phyloP scores from a whole-genome alignment of 2,888 invertebrate genomes.

The Melanotus villosus region DNA sequence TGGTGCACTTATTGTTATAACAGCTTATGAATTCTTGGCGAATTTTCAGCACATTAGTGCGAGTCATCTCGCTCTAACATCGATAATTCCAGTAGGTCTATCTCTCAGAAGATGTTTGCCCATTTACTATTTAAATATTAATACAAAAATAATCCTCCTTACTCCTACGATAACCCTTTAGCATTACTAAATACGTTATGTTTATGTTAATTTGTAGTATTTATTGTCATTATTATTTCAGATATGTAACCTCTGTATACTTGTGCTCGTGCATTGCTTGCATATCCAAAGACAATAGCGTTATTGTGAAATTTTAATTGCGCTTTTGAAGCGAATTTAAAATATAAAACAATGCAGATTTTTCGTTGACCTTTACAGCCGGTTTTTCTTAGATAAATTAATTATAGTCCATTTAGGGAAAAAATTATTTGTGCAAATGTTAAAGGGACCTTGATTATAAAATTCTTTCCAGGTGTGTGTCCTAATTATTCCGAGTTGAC shows the following conservation, averaged over 20 bases:
- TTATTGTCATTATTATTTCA: conserved; percentile 35
- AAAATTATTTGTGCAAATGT: too few relatives aligned
- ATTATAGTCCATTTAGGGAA: too few relatives aligned
- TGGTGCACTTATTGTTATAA: conserved; percentile 37
- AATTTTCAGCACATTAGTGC: background rate
- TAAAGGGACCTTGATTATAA: background rate
- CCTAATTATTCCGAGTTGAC: conserved; percentile 31
- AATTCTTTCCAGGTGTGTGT: conserved; percentile 26
- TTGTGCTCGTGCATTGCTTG: conserved; percentile 28
- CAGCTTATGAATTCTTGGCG: conserved; percentile 30
- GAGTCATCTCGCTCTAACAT: background rate
- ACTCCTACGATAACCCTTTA: conserved; percentile 38
- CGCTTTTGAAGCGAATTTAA: background rate
- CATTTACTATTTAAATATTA: conserved; percentile 14
- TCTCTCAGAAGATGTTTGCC: too few relatives aligned
- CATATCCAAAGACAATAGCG: conserved; percentile 31
- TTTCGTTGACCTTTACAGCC: background rate
- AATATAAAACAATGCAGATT: background rate
- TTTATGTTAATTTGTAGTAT: conserved; percentile 41
- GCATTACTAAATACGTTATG: conserved; percentile 41
- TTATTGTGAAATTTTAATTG: conserved; percentile 8
- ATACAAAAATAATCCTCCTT: conserved; percentile 26
- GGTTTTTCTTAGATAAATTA: conserved; percentile 2
- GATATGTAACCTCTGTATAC: conserved; percentile 31
- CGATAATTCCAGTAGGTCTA: background rate